Conservation (phyloP, 2,888 invertebrate species). For the Xylota sylvarum region DNA sequence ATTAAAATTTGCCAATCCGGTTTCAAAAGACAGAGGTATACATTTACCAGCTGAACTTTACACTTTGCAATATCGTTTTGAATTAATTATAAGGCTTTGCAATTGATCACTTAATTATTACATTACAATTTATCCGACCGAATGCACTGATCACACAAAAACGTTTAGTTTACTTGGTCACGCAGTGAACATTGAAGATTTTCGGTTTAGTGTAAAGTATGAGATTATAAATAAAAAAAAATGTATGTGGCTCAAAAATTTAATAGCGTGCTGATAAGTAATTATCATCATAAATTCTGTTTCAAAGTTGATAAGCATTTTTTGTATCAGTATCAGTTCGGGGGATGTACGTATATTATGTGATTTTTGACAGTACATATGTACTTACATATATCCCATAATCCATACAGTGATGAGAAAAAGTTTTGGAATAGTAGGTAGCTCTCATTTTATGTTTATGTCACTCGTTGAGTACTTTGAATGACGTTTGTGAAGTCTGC, state of each 20-base stretch:
- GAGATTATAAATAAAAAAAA: conserved; percentile 37
- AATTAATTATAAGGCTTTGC: not conserved
- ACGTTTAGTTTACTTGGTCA: conserved; percentile 20
- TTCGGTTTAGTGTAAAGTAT: conserved; percentile 9
- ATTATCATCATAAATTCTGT: conserved; percentile 40
- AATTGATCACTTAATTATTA: not conserved
- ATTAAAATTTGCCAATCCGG: not conserved
- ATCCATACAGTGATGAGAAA: not conserved
- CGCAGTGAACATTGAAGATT: conserved; percentile 31
- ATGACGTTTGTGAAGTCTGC: no score
- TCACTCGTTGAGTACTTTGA: no score
- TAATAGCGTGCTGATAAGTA: conserved; percentile 61
- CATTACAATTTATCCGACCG: conserved; percentile 19
- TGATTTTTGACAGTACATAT: not conserved
- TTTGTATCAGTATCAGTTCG: not conserved
- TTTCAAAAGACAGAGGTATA: not conserved
- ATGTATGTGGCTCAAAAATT: conserved; percentile 6
- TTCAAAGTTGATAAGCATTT: conserved; percentile 38
- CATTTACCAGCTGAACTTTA: not conserved
- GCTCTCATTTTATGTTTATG: no score
- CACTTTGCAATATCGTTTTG: not conserved
- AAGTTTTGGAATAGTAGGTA: no score
- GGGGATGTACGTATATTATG: conserved; percentile 7
- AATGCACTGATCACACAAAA: conserved; percentile 39
- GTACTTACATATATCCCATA: not conserved